Percentiles rank a stretch among this genome's conserved stretches.
Evolutionary conservation across 2,113 vertebrate genomes (phyloP).

Genomic region (Pelmatolapia mariae): DNA sequence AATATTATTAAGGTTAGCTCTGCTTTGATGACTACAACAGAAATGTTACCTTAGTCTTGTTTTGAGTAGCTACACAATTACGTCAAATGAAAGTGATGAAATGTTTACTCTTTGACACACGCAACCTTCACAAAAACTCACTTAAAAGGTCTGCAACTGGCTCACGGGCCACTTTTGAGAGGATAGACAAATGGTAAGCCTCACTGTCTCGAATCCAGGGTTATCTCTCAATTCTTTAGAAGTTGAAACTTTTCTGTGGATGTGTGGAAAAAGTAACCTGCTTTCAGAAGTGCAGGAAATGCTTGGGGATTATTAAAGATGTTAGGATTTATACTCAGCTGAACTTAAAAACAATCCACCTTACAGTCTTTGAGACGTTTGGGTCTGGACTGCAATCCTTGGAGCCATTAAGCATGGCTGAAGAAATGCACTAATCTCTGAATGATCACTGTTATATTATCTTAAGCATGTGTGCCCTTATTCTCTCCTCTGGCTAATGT

Average conservation of each 20-base stretch:
- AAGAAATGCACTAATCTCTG: neutral
- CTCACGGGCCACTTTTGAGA: neutral
- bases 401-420: neutral
- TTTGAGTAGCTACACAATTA: neutral
- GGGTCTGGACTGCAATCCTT: neutral
- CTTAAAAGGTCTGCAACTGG: neutral
- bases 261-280: neutral
- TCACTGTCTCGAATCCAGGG: neutral
- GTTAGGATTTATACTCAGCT: neutral
- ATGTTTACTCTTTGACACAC: neutral
- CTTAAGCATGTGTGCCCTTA: neutral
- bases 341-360: neutral
- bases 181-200: neutral
- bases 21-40: neutral
- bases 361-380: neutral
- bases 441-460: neutral
- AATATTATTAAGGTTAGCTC: neutral
- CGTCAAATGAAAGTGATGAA: neutral
- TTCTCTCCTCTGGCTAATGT: constrained; percentile 6
- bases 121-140: accelerated
- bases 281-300: neutral
- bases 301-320: neutral
- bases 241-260: neutral
- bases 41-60: neutral
- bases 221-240: neutral